phyloP scores from a whole-genome alignment of 2,888 invertebrate species.

The Cristatella mucedo region DNA sequence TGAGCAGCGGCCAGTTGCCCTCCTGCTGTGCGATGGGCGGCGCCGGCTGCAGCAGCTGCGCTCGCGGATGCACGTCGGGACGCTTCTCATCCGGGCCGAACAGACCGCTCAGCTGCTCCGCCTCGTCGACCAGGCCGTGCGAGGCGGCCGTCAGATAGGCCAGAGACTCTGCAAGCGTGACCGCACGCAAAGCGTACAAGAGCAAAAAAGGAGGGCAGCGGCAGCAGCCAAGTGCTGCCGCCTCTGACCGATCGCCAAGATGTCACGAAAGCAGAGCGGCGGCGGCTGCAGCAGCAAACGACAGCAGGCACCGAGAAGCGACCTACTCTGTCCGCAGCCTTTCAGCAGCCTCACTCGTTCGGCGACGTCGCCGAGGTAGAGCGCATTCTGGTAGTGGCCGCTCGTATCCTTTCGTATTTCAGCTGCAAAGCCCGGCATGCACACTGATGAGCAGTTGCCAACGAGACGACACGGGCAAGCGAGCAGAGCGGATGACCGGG shows the following conservation, averaged over 20 bases:
- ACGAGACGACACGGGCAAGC: too few relatives aligned
- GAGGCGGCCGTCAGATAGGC: constrained; percentile 88
- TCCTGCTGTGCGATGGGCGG: constrained; percentile 74
- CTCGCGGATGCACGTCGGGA: constrained; percentile 58
- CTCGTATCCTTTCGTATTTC: constrained; percentile 92
- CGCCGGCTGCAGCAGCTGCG: constrained; percentile 65
- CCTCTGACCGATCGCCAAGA: too few relatives aligned
- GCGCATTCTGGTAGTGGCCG: constrained; percentile 85
- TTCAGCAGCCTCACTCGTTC: constrained; percentile 57
- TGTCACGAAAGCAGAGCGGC: too few relatives aligned
- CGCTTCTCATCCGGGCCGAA: constrained; percentile 47
- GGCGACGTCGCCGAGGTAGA: constrained; percentile 73
- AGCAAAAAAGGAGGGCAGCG: too few relatives aligned
- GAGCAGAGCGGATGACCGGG: too few relatives aligned
- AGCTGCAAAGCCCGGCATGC: constrained; percentile 49
- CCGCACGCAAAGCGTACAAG: too few relatives aligned
- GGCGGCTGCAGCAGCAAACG: too few relatives aligned
- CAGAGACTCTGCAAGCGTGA: constrained; percentile 46
- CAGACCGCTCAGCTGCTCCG: constrained; percentile 46
- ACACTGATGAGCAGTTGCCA: too few relatives aligned
- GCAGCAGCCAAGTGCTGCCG: too few relatives aligned
- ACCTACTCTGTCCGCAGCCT: constrained; percentile 35
- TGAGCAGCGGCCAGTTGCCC: constrained; percentile 88
- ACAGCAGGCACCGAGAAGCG: too few relatives aligned
- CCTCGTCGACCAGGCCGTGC: constrained; percentile 67